Percentiles rank a stretch among this genome's conserved stretches.
These are phyloP conservation scores for Eleginops maclovinus DNA, from an alignment of 2,113 vertebrate genomes.

Conservation along the genomic window DNA sequence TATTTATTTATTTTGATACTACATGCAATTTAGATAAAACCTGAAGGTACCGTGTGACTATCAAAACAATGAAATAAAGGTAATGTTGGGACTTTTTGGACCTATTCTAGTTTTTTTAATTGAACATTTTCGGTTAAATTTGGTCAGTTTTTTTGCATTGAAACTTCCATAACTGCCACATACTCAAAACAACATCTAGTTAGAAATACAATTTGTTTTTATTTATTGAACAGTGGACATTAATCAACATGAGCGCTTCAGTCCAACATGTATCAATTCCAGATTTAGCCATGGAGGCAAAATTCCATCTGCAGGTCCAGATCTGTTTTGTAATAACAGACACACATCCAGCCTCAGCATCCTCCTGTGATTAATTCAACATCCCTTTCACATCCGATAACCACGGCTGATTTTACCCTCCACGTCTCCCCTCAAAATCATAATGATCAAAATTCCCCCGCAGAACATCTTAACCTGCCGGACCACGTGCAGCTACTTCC, in stretches of 20 bases:
- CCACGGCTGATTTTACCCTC: slow-evolving; percentile 32
- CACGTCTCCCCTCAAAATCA: slow-evolving; percentile 19
- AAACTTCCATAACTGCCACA: background rate
- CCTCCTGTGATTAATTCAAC: slow-evolving; percentile 52
- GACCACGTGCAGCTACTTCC: slow-evolving; percentile 40
- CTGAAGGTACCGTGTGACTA: background rate
- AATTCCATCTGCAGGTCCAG: too few species aligned
- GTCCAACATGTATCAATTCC: too few species aligned
- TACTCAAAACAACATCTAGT: too few species aligned
- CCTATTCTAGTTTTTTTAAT: background rate
- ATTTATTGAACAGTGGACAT: too few species aligned
- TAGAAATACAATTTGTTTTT: too few species aligned
- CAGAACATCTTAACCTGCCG: slow-evolving; percentile 38
- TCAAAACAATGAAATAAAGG: too few species aligned
- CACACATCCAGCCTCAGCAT: slow-evolving; percentile 8
- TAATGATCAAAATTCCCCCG: slow-evolving; percentile 39
- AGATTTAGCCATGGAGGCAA: too few species aligned
- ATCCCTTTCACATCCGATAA: slow-evolving; percentile 59
- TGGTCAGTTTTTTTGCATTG: background rate
- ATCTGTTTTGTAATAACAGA: background rate
- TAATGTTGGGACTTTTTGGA: background rate
- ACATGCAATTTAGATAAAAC: background rate
- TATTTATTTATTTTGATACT: background rate
- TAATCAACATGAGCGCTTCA: too few species aligned
- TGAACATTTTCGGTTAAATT: background rate